These are phyloP conservation scores for Formica selysi DNA, from an alignment of 1,140 invertebrate genomes.

Conservation along the genomic window DNA sequence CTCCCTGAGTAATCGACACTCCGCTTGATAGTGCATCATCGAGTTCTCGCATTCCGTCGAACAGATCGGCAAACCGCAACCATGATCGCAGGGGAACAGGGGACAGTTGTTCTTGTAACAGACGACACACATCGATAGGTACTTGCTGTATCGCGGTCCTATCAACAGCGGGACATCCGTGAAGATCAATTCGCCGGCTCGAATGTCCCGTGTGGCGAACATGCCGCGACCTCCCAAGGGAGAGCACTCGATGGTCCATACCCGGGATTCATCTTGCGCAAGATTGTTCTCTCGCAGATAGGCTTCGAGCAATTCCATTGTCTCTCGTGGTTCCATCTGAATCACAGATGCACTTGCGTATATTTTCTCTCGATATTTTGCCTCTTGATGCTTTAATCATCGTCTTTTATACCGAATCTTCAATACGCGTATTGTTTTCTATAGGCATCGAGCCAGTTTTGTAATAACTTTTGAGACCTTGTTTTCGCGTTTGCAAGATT, in stretches of 20 bases:
- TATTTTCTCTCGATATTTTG: not conserved
- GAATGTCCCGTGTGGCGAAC: conserved; percentile 89
- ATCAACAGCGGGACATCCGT: conserved; percentile 89
- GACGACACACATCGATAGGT: conserved; percentile 86
- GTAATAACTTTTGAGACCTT: not conserved
- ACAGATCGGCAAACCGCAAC: conserved; percentile 88
- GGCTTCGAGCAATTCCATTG: conserved; percentile 67
- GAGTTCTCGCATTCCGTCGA: conserved; percentile 87
- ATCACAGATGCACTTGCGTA: not conserved
- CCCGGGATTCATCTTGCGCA: not conserved
- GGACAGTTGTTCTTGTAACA: conserved; percentile 86
- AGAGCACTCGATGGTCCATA: conserved; percentile 86
- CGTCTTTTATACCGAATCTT: conserved; percentile 28
- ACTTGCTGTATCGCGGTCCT: conserved; percentile 87
- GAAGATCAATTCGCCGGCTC: conserved; percentile 89
- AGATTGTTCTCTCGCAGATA: conserved; percentile 74
- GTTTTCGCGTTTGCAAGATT: not conserved
- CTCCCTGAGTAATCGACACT: conserved; percentile 88
- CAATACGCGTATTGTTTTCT: not conserved
- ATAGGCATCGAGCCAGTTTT: conserved; percentile 35
- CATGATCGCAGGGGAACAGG: conserved; percentile 86
- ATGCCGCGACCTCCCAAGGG: conserved; percentile 89
- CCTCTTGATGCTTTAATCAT: not conserved
- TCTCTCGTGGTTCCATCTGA: conserved; percentile 68
- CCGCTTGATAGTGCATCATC: conserved; percentile 85